phyloP scores from a whole-genome alignment of 2,888 invertebrate genomes.

The Athetis lepigone region DNA sequence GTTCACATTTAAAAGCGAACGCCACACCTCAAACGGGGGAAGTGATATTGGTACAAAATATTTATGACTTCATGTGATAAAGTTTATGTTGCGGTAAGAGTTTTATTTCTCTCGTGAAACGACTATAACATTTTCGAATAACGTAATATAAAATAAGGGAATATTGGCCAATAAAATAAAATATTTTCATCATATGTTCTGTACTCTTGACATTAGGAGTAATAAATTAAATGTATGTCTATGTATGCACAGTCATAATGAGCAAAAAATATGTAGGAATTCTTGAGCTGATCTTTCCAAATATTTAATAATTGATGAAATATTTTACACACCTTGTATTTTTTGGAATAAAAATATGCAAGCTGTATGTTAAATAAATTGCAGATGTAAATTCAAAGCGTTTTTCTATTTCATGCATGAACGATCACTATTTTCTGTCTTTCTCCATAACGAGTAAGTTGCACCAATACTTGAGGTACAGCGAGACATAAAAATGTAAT shows the following conservation, averaged over 20 bases:
- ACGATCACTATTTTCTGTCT: neutral
- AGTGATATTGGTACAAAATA: constrained; percentile 84
- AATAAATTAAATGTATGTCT: constrained; percentile 50
- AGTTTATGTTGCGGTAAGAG: constrained; percentile 87
- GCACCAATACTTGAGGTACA: neutral
- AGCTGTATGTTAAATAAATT: neutral
- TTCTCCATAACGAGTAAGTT: neutral
- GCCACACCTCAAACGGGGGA: constrained; percentile 70
- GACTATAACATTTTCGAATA: constrained; percentile 74
- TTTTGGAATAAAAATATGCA: neutral
- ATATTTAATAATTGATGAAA: neutral
- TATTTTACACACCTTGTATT: neutral
- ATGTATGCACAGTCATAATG: constrained; percentile 4
- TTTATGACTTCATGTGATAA: constrained; percentile 87
- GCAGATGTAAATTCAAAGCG: neutral
- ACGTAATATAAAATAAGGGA: constrained; percentile 70
- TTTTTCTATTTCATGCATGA: neutral
- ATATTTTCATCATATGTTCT: constrained; percentile 64
- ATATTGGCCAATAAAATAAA: constrained; percentile 74
- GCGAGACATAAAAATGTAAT: neutral
- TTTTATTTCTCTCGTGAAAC: constrained; percentile 83
- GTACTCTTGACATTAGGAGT: constrained; percentile 44
- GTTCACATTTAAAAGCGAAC: constrained; percentile 69
- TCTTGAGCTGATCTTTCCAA: constrained; percentile 1
- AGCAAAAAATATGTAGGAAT: neutral